Evolutionary conservation across 2,888 invertebrate species (phyloP).

Genomic region (Psylliodes chrysocephalus): DNA sequence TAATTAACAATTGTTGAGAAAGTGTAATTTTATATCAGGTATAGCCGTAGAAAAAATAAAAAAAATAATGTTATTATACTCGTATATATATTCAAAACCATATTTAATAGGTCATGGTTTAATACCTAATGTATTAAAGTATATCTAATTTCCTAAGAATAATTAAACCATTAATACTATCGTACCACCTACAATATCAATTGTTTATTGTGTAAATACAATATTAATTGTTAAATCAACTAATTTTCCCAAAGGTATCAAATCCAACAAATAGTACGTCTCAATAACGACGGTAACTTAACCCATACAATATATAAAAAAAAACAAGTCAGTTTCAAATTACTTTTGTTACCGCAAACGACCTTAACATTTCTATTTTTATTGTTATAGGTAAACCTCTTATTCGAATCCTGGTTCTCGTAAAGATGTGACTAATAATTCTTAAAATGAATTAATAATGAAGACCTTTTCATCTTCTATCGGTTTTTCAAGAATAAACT

Average conservation of each 20-base stretch:
- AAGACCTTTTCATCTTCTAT: conserved; percentile 33
- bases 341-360: conserved; percentile 48
- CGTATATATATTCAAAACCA: too few species aligned
- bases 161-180: too few species aligned
- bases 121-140: too few species aligned
- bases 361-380: conserved; percentile 45
- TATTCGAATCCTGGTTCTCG: conserved; percentile 13
- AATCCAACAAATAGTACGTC: conserved; percentile 8
- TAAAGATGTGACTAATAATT: conserved; percentile 12
- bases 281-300: conserved; percentile 24
- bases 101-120: too few species aligned
- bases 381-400: conserved; percentile 26
- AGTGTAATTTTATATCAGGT: too few species aligned
- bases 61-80: too few species aligned
- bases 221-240: conserved; percentile 18
- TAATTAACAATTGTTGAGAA: too few species aligned
- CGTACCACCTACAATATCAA: conserved; percentile 1
- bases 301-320: neutral
- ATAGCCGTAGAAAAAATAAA: too few species aligned
- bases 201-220: conserved; percentile 12
- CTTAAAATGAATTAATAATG: neutral
- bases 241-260: conserved; percentile 21
- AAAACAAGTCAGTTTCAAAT: conserved; percentile 40
- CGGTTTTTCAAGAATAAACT: conserved; percentile 27
- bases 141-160: too few species aligned